Base-by-base conservation (phyloP, 2,888 invertebrate species). In the Bombylius major region DNA sequence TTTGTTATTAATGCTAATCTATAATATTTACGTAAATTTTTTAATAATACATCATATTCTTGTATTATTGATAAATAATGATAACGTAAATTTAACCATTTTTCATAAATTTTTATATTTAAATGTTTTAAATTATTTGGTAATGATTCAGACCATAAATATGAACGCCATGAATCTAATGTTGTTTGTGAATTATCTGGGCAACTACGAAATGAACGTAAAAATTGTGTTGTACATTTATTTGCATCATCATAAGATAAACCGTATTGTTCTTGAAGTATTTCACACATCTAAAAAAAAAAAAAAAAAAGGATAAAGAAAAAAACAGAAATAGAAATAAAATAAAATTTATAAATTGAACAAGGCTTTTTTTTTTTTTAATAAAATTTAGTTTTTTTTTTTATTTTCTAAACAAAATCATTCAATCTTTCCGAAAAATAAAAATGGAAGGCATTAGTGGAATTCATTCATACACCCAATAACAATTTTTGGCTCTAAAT, bases 1-100 rank as follows among this genome's bases (percentile, higher is more conserved):
- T 92, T 92, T 64, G 90, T 89, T 68, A 91, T 88, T 65, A 92
- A 77, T 63, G 84, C 89, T 65, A 91, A 77, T 63, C 83, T 78
- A 72, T 87, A 91, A 51, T 69, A 65, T 70, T 82, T 79, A 66
- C 85, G 82, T 65, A 91, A 77, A 56, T 82, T 79, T 65, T 79
- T 78, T 60, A 92, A 77, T 66, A 91, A 78, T 60, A 80, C 78
- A 64, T 82, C 77, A 59, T 86, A 82, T 63, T 88, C 86, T 54
- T 82, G 76, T 31, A 82, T 76, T 62, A 88, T 72, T 61, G 82
- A 80, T 70, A 91, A 76, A 74, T 84, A 85, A 63, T 84, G 81
- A 75, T 89, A 89, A 66, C 91, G 83, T 64, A 89, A 76, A 64
- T 83, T 80, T 64, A 90, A 75, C 91, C 91, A 92, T 75, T 83